These are phyloP conservation scores for Heteronetta atricapilla DNA, from an alignment of 2,113 vertebrate genomes.

Conservation along the genomic window DNA sequence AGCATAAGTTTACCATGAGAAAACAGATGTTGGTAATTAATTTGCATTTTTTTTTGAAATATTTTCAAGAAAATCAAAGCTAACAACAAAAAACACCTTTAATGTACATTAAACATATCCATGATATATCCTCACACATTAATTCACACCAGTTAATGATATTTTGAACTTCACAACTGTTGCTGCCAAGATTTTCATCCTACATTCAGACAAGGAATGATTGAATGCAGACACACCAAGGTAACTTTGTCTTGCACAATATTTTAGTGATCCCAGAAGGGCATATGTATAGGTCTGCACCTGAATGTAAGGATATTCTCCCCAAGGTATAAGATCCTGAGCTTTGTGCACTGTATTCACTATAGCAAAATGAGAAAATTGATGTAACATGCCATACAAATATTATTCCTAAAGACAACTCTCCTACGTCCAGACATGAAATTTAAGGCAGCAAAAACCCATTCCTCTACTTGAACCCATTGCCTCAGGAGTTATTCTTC, in stretches of 20 bases:
- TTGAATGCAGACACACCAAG: not conserved
- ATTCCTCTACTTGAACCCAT: not conserved
- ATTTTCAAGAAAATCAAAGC: not conserved
- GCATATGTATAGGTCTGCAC: not conserved
- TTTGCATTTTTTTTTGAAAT: not conserved
- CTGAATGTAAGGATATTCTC: not conserved
- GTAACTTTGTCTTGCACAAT: not conserved
- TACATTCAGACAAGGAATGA: not conserved
- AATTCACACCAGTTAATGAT: not conserved
- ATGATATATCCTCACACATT: not conserved
- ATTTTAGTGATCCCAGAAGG: not conserved
- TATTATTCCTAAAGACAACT: not conserved
- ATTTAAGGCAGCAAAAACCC: not conserved
- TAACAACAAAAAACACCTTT: not conserved
- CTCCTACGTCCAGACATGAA: not conserved
- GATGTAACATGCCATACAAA: not conserved
- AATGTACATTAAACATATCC: not conserved
- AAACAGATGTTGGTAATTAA: not conserved
- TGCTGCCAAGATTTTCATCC: not conserved
- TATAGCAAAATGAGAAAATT: not conserved
- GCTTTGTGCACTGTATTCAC: not conserved
- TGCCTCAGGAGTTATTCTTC: not conserved
- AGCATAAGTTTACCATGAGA: not conserved
- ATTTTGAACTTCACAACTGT: not conserved
- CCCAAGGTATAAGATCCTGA: not conserved